These are phyloP conservation scores for Lophius piscatorius DNA, from an alignment of 2,113 vertebrate species.

Conservation along the genomic window DNA sequence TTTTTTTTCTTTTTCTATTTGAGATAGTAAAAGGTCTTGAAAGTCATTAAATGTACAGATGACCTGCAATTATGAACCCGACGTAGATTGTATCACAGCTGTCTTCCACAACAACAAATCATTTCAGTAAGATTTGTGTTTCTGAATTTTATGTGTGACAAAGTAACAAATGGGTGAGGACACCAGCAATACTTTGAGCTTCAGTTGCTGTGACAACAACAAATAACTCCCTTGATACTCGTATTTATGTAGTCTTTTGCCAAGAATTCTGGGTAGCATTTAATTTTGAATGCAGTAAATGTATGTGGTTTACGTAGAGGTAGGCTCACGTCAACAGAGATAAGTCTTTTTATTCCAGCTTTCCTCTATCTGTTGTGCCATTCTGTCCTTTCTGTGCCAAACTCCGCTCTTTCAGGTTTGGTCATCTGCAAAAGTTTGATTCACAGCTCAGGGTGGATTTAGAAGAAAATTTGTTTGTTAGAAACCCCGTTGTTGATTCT, in stretches of 20 bases:
- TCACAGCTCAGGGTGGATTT: constrained; percentile 56
- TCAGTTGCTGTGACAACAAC: too few relatives aligned
- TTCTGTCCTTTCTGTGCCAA: constrained; percentile 42
- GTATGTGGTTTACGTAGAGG: not conserved
- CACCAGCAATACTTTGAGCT: too few relatives aligned
- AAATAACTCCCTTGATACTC: too few relatives aligned
- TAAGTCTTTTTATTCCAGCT: constrained; percentile 5
- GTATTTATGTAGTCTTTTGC: constrained; percentile 14
- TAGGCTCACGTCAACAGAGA: not conserved
- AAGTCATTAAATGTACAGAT: too few relatives aligned
- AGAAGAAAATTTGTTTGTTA: constrained; percentile 3
- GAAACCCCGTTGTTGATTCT: not conserved
- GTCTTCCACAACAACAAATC: constrained; percentile 25
- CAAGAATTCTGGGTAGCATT: not conserved
- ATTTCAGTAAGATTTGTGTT: too few relatives aligned
- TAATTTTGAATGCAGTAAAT: constrained; percentile 1
- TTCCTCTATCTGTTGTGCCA: constrained; percentile 28
- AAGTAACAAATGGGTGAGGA: too few relatives aligned
- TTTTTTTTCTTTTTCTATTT: too few relatives aligned
- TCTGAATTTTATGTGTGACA: too few relatives aligned
- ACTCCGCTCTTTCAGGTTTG: constrained; percentile 4
- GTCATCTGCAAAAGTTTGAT: constrained; percentile 7
- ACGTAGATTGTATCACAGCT: constrained; percentile 47
- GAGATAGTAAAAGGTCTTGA: too few relatives aligned
- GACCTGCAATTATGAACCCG: too few relatives aligned